Evolutionary conservation across 2,113 vertebrate genomes (phyloP).

Genomic region (Mobula birostris): DNA sequence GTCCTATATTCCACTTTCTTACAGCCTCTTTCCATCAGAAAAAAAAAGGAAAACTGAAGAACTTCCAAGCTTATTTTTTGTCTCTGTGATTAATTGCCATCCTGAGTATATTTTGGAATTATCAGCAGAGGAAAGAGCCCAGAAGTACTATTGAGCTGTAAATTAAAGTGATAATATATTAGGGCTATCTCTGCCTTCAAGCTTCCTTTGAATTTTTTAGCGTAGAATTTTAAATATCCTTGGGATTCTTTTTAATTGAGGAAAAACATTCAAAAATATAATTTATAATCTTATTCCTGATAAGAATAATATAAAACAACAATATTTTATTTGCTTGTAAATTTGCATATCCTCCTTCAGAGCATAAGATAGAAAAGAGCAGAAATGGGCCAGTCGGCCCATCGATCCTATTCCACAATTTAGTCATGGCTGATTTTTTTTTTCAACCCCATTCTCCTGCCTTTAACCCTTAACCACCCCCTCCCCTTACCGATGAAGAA

Average conservation of each 20-base stretch:
- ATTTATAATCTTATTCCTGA: not conserved
- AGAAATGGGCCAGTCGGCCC: too few relatives aligned
- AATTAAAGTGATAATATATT: not conserved
- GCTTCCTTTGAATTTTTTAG: too few relatives aligned
- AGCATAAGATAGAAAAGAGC: too few relatives aligned
- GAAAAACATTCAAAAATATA: not conserved
- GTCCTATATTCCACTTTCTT: not conserved
- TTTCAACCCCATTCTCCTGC: too few relatives aligned
- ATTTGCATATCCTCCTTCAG: too few relatives aligned
- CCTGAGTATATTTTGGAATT: not conserved
- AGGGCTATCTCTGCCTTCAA: too few relatives aligned
- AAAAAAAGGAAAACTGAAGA: not conserved
- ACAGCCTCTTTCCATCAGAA: not conserved
- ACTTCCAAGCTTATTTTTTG: not conserved
- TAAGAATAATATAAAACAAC: not conserved
- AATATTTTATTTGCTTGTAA: too few relatives aligned
- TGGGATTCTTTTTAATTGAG: not conserved
- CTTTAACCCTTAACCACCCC: too few relatives aligned
- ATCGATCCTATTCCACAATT: too few relatives aligned
- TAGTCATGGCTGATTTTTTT: too few relatives aligned
- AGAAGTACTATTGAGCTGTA: not conserved
- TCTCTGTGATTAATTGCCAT: not conserved
- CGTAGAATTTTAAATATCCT: not conserved
- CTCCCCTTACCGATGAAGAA: too few relatives aligned
- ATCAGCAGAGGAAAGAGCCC: not conserved